Conservation (phyloP, 2,797 vertebrate genomes). For the Galagoides demidoff region DNA sequence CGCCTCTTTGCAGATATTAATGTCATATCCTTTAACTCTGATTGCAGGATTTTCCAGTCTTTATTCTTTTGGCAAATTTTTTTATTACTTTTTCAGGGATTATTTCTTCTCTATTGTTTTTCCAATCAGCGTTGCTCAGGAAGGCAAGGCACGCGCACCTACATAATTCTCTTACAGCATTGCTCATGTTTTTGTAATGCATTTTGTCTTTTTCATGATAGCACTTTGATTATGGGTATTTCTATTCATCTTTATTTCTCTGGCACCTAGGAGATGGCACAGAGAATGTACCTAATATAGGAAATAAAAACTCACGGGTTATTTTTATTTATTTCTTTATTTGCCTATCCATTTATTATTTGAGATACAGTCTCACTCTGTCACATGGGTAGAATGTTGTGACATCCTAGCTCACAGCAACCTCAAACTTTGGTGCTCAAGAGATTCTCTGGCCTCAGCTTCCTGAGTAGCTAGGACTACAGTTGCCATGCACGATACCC, state of each 20-base stretch:
- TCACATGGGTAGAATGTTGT: too few relatives aligned
- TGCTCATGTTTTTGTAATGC: neutral
- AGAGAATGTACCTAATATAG: neutral
- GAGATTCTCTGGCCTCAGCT: too few relatives aligned
- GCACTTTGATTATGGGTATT: neutral
- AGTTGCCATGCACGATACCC: too few relatives aligned
- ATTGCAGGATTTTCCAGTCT: neutral
- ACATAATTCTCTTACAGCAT: neutral
- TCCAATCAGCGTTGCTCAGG: neutral
- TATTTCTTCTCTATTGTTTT: neutral
- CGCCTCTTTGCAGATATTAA: neutral
- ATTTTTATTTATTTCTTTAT: neutral
- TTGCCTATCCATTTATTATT: too few relatives aligned
- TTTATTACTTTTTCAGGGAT: neutral
- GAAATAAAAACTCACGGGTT: neutral
- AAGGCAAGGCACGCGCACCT: neutral
- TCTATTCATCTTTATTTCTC: slow-evolving; percentile 14
- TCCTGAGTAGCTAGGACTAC: too few relatives aligned
- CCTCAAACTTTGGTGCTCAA: too few relatives aligned
- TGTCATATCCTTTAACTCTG: neutral
- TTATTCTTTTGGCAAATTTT: neutral
- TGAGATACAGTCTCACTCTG: too few relatives aligned
- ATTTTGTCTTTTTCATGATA: neutral
- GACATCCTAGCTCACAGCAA: too few relatives aligned
- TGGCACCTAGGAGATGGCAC: neutral